These are phyloP conservation scores for Apodemia duryi DNA, from an alignment of 2,888 invertebrate species.

Conservation along the genomic window DNA sequence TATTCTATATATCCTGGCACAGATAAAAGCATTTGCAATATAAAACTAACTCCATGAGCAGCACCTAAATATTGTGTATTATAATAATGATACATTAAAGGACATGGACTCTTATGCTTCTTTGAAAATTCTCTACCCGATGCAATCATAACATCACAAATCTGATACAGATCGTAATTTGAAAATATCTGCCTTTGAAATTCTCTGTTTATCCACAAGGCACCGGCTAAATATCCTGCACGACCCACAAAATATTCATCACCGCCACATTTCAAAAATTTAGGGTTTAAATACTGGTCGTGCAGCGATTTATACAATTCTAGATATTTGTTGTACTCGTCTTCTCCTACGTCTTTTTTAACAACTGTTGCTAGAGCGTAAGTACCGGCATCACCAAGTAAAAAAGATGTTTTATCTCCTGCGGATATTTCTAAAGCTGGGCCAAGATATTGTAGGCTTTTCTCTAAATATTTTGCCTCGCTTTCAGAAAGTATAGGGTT, in stretches of 20 bases:
- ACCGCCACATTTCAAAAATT: constrained; percentile 83
- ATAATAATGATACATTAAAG: constrained; percentile 89
- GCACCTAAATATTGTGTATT: constrained; percentile 86
- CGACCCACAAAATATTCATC: constrained; percentile 93
- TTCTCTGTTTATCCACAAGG: constrained; percentile 84
- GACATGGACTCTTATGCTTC: constrained; percentile 77
- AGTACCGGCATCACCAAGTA: constrained; percentile 89
- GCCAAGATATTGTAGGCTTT: constrained; percentile 80
- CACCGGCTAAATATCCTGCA: constrained; percentile 89
- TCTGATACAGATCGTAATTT: constrained; percentile 73
- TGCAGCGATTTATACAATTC: constrained; percentile 61
- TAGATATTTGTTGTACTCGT: constrained; percentile 48
- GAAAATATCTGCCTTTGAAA: constrained; percentile 63
- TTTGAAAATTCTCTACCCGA: constrained; percentile 86
- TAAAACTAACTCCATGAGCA: constrained; percentile 80
- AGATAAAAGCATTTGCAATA: constrained; percentile 74
- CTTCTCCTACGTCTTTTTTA: constrained; percentile 71
- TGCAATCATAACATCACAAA: constrained; percentile 84
- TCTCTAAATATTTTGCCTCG: constrained; percentile 71
- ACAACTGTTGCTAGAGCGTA: constrained; percentile 85
- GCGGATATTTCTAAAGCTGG: constrained; percentile 79
- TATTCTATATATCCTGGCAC: constrained; percentile 76
- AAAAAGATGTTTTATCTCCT: constrained; percentile 83
- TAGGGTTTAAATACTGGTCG: constrained; percentile 50
- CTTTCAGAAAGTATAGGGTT: constrained; percentile 67